Evolutionary conservation across 2,888 invertebrate genomes (phyloP), one percentile per base, ranked within the genome.

Genomic region (Platycheirus albimanus): DNA sequence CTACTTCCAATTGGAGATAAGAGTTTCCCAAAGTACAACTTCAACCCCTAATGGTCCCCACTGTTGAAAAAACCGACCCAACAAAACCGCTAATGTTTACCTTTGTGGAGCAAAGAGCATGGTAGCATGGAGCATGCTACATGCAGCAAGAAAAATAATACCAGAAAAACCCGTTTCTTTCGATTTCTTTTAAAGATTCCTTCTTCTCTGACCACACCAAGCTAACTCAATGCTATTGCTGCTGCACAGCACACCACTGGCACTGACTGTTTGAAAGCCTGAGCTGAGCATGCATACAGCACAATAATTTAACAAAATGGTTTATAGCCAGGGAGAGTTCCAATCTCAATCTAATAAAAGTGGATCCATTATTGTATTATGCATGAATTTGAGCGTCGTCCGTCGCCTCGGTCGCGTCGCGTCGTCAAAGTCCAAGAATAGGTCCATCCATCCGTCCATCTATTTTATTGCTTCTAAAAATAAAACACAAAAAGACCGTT

Each of bases 391-490:
- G 11, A 74, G 56, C 67, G 36, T n/a, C n/a, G n/a, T n/a, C n/a
- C n/a, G n/a, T n/a, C n/a, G n/a, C n/a, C n/a, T n/a, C n/a, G n/a
- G n/a, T n/a, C n/a, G n/a, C n/a, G n/a, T n/a, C n/a, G n/a, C n/a
- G n/a, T n/a, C n/a, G n/a, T 83, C 77, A 83, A 72, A 83, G 77
- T 83, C 77, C 67, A 83, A 67, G 54, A 47, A 70, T 61, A 64
- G n/a, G n/a, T 51, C 49, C 63, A 76, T 71, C 71, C 38, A 70
- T 70, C 70, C 13, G 19, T 77, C 71, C 45, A 61, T 74, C 67
- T 67, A 47, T 74, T 61, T 67, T 52, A 17, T 67, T 51, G 33
- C 45, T 17, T 49, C 69, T 83, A 78, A 74, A 83, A 74, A 83
- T 83, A 83, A n/a, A 78, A 78, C 69, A 67, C 78, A 69, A 58